A percentile compares a stretch with the other conserved stretches of the same genome.
These are phyloP conservation scores for Helostoma temminkii DNA, from an alignment of 2,797 vertebrate genomes.

Conservation along the genomic window DNA sequence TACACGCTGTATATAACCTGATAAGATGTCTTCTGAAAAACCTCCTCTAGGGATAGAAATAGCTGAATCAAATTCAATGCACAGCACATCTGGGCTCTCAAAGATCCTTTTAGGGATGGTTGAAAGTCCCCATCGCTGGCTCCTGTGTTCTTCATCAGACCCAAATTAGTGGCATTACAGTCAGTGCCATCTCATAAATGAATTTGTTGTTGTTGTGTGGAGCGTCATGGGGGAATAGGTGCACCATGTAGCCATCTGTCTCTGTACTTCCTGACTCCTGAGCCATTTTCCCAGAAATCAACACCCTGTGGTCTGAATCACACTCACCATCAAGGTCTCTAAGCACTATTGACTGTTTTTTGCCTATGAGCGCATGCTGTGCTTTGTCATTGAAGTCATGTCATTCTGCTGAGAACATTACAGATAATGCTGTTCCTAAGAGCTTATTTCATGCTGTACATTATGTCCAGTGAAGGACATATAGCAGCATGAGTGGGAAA, in stretches of 20 bases:
- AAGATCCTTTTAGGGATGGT: constrained; percentile 70
- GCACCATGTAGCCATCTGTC: constrained; percentile 74
- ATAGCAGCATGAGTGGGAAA: neutral
- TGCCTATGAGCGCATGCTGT: constrained; percentile 32
- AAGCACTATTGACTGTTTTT: constrained; percentile 33
- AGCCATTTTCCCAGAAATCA: constrained; percentile 74
- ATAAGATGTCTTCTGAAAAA: constrained; percentile 60
- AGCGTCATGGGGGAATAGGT: constrained; percentile 58
- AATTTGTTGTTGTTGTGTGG: constrained; percentile 73
- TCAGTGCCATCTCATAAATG: constrained; percentile 72
- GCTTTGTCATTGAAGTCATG: constrained; percentile 47
- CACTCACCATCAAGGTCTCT: constrained; percentile 46
- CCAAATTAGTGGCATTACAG: constrained; percentile 72
- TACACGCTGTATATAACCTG: constrained; percentile 39
- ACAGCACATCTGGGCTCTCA: constrained; percentile 70
- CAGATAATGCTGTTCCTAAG: neutral
- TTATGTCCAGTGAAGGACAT: constrained; percentile 38
- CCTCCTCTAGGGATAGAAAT: constrained; percentile 43
- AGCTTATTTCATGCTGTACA: constrained; percentile 29
- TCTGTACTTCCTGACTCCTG: constrained; percentile 63
- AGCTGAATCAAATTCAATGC: constrained; percentile 54
- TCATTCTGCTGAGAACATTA: constrained; percentile 48
- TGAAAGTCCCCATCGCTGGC: constrained; percentile 60
- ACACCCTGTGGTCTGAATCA: constrained; percentile 69
- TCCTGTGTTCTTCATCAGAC: constrained; percentile 73